Base-by-base conservation (phyloP, 2,113 vertebrate species). In the Opisthocomus hoazin region DNA sequence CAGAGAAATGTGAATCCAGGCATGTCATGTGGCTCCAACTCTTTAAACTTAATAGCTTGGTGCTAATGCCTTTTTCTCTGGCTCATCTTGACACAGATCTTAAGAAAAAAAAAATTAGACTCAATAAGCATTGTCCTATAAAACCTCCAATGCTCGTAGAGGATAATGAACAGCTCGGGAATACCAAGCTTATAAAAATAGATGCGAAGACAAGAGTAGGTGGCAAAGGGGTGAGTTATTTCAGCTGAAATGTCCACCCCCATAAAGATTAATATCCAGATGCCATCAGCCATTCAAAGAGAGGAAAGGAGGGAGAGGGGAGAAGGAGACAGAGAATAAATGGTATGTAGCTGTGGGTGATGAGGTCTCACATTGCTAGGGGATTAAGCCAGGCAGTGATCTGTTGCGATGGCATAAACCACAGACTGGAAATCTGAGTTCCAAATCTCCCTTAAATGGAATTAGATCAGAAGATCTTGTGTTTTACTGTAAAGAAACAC, bases 21-120 rank as follows among this genome's bases (percentile, higher is more conserved):
- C 7, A 53, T 46, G 6, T 15, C 32, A 16, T 26, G 20, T 54
- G 22, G 6, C 5, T 82, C n/a, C 0, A 0, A 22, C 10, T 18
- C 4, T 64, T 73, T 56, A 85, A 79, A 43, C 4, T 36, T 51
- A 61, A n/a, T 26, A 41, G 18, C 56, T 83, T 46, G 8, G 8
- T 63, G 27, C 43, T 46, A 81, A 84, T 15, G 11, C 3, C 6
- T 60, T 90, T 86, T 85, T 41, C 21, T 54, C 9, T 50, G 32
- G 23, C 20, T 48, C 48, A 63, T 56, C 43, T 68, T 69, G 30
- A 56, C 36, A 53, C 12, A 57, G 9, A 45, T 36, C 1, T 23
- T 19, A 39, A 2, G 37, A 61, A 32, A 37, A 53, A 64, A 19
- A 20, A 10, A 23, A 10, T 2, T 21, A 12, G 2, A 26, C 6